Conservation (phyloP, 1,140 invertebrate species). For the Colletes gigas region DNA sequence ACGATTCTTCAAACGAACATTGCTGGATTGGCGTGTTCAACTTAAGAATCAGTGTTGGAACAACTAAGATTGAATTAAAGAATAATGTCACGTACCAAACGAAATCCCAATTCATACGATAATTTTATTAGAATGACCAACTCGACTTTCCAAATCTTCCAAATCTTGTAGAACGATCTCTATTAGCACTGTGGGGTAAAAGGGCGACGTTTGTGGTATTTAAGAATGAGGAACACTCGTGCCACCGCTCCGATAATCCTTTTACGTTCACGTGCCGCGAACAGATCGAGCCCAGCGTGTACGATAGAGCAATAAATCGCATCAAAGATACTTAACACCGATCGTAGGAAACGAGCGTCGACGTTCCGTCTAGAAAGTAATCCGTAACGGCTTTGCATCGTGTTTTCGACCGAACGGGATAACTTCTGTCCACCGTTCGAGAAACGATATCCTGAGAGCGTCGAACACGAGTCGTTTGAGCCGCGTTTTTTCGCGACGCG, state of each 20-base stretch:
- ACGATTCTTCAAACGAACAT: too few relatives aligned
- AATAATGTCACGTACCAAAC: too few relatives aligned
- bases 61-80: too few relatives aligned
- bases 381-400: background rate
- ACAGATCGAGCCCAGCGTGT: background rate
- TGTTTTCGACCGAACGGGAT: conserved; percentile 1
- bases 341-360: conserved; percentile 9
- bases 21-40: too few relatives aligned
- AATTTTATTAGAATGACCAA: too few relatives aligned
- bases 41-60: too few relatives aligned
- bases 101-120: too few relatives aligned
- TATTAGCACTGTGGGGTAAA: too few relatives aligned
- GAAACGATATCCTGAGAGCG: background rate
- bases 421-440: background rate
- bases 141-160: too few relatives aligned
- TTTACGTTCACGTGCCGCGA: background rate
- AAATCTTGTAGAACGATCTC: too few relatives aligned
- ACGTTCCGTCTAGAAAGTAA: conserved; percentile 19
- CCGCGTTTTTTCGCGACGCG: background rate
- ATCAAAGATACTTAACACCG: conserved; percentile 18
- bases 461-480: background rate
- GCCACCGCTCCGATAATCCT: conserved; percentile 15
- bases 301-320: conserved; percentile 33
- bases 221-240: background rate
- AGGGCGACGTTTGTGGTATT: too few relatives aligned